These are phyloP conservation scores for Puntigrus tetrazona DNA, from an alignment of 2,113 vertebrate genomes.

Conservation along the genomic window DNA sequence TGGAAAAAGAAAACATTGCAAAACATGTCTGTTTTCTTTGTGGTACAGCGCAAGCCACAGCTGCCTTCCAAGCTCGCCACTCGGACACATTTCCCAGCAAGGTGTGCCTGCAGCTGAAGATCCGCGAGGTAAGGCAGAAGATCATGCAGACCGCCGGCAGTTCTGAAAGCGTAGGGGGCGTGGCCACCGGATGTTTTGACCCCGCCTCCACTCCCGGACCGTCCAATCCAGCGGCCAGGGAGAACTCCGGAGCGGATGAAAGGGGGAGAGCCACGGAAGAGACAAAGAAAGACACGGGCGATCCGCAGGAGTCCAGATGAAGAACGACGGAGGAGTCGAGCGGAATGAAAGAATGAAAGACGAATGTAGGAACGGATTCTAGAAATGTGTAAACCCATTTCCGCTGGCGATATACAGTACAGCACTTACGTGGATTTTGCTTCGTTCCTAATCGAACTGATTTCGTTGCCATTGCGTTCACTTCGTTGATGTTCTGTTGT, in stretches of 20 bases:
- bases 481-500: constrained; percentile 44
- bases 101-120: constrained; percentile 91
- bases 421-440: constrained; percentile 52
- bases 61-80: constrained; percentile 88
- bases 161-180: constrained; percentile 65
- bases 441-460: background rate
- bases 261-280: constrained; percentile 65
- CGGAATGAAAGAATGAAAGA: constrained; percentile 29
- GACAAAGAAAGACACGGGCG: constrained; percentile 61
- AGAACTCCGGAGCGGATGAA: constrained; percentile 66
- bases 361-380: constrained; percentile 33
- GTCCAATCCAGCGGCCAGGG: constrained; percentile 60
- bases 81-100: constrained; percentile 91
- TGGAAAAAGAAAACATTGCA: background rate
- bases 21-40: background rate
- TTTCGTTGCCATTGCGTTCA: constrained; percentile 42
- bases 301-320: constrained; percentile 55
- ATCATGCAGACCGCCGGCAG: constrained; percentile 89
- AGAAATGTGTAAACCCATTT: constrained; percentile 33
- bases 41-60: constrained; percentile 85
- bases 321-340: constrained; percentile 30
- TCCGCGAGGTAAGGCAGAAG: constrained; percentile 92
- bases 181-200: constrained; percentile 21
- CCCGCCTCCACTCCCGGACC: constrained; percentile 62
- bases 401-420: constrained; percentile 33